phyloP scores from a whole-genome alignment of 2,113 vertebrate species.

The Heterotis niloticus region DNA sequence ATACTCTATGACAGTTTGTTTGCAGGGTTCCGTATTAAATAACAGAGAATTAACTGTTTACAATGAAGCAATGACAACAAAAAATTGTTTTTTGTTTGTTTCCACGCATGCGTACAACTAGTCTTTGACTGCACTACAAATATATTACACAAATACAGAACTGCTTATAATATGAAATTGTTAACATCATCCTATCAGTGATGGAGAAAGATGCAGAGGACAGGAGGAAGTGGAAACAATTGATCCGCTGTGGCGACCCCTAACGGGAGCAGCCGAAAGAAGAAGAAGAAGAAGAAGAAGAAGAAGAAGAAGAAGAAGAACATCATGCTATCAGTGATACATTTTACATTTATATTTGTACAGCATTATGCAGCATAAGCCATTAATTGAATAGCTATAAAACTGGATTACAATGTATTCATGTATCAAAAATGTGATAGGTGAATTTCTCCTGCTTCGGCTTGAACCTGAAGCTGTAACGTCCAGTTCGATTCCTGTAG shows the following conservation, averaged over 20 bases:
- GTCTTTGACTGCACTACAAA: background rate
- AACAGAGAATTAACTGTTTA: no score
- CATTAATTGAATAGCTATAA: background rate
- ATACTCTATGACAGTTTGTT: no score
- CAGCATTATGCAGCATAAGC: background rate
- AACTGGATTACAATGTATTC: background rate
- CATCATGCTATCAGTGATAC: background rate
- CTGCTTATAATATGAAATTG: background rate
- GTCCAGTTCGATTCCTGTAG: constrained; percentile 64
- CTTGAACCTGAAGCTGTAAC: constrained; percentile 60
- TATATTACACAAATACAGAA: constrained; percentile 4
- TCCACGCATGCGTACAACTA: background rate
- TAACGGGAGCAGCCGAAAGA: no score
- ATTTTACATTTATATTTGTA: background rate
- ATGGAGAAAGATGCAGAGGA: no score
- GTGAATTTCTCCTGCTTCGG: constrained; percentile 61
- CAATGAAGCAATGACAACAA: no score
- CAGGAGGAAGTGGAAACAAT: no score
- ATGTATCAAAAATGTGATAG: constrained; percentile 56
- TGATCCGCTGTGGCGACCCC: no score
- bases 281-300: no score
- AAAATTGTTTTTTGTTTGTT: no score
- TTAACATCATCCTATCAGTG: background rate
- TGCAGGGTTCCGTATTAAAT: no score
- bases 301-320: no score